phyloP scores from a whole-genome alignment of 2,797 vertebrate genomes.

The Phrynocephalus vlangalii region DNA sequence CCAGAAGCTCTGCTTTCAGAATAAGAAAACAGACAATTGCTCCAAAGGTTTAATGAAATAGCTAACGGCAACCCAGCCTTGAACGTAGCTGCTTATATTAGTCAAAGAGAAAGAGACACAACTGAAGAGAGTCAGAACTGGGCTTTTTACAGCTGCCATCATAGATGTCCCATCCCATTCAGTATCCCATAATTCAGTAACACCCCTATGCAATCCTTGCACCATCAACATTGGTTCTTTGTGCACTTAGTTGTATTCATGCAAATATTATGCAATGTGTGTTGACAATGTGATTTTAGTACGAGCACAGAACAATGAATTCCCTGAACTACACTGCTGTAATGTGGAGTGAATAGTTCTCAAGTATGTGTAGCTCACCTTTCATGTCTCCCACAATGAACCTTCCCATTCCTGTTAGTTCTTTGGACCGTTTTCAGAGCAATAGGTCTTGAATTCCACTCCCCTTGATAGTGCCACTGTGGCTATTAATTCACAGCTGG shows the following conservation, averaged over 20 bases:
- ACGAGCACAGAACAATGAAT: neutral
- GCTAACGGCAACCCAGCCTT: neutral
- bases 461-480: neutral
- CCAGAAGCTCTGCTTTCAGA: neutral
- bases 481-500: constrained; percentile 7
- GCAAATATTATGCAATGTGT: neutral
- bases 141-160: neutral
- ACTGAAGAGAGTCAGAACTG: neutral
- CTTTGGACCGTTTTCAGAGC: neutral
- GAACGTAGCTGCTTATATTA: neutral
- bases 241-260: neutral
- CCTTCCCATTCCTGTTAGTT: neutral
- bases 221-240: neutral
- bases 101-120: neutral
- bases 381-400: neutral
- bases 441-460: neutral
- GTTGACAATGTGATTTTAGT: no score
- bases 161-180: neutral
- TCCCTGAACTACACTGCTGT: neutral
- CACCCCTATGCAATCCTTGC: no score
- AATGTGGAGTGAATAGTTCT: neutral
- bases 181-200: neutral
- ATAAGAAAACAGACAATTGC: neutral
- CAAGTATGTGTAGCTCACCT: neutral
- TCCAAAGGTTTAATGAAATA: neutral